Evolutionary conservation across 2,888 invertebrate species (phyloP), one percentile per base, ranked within the genome.

Genomic region (Podotricha telesiphe): DNA sequence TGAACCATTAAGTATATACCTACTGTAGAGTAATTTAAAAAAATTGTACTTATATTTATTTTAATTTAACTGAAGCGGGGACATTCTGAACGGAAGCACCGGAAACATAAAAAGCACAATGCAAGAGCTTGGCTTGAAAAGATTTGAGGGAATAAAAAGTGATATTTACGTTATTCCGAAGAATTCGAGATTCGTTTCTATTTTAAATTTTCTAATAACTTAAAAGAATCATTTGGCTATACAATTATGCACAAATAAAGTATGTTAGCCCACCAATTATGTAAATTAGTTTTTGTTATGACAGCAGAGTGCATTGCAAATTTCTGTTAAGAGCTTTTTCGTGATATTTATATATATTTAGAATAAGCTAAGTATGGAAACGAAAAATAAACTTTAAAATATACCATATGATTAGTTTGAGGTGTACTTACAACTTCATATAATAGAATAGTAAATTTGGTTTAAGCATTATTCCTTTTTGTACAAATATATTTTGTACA

Each of bases 71-170:
- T 40, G 61, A 64, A 61, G 59, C 53, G 40, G 62, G 56, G 56
- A 65, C 64, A 61, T 67, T 69, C 72, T 56, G 47, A 72, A 65
- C 67, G 69, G 72, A 72, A 69, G 50, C 65, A 22, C 67, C 61
- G 61, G 67, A 72, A 67, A 67, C 64, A 72, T 72, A 69, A 72
- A 71, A 67, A 55, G 67, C 34, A 67, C 69, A 72, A 69, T 69
- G 69, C 67, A 69, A 67, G 67, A 67, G 62, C 71, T 71, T 51
- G 68, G 56, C 62, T 66, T 67, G 58, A 69, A 69, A 72, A 72
- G 55, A 40, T 69, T 72, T 56, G 56, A 64, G 65, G 55, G 22
- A 62, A 69, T 66, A 69, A 67, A 69, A 71, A 63, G 34, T 62
- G 65, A 66, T 64, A 58, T 45, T 65, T 63, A 58, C 55, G 37